phyloP scores from a whole-genome alignment of 2,113 vertebrate species.

The Otolemur garnettii region DNA sequence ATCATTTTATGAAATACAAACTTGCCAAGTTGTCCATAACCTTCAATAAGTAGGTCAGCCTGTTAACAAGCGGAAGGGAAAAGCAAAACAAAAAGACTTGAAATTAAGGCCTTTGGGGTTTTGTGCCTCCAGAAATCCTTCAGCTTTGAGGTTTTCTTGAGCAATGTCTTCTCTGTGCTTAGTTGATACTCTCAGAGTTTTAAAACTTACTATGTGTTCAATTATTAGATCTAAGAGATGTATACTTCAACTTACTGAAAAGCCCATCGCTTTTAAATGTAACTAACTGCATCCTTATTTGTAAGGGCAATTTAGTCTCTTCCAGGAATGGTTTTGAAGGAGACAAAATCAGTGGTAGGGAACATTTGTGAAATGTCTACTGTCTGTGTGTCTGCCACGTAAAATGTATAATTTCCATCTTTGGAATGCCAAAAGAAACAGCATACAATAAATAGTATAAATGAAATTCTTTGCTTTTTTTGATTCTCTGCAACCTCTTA shows the following conservation, averaged over 20 bases:
- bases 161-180: neutral
- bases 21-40: neutral
- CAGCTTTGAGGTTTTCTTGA: neutral
- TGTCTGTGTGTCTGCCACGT: neutral
- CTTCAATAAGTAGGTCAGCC: neutral
- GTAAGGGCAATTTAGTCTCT: neutral
- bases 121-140: neutral
- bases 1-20: neutral
- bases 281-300: neutral
- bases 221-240: neutral
- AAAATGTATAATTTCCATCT: neutral
- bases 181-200: neutral
- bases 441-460: neutral
- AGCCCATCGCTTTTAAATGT: neutral
- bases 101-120: neutral
- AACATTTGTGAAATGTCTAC: neutral
- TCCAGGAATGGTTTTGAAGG: constrained; percentile 7
- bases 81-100: neutral
- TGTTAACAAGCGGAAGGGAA: neutral
- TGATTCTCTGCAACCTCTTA: neutral
- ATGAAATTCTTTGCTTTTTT: neutral
- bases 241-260: neutral
- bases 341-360: neutral
- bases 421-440: neutral
- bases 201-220: neutral